phyloP scores from a whole-genome alignment of 2,888 invertebrate species.

The Calliphora vomitoria region DNA sequence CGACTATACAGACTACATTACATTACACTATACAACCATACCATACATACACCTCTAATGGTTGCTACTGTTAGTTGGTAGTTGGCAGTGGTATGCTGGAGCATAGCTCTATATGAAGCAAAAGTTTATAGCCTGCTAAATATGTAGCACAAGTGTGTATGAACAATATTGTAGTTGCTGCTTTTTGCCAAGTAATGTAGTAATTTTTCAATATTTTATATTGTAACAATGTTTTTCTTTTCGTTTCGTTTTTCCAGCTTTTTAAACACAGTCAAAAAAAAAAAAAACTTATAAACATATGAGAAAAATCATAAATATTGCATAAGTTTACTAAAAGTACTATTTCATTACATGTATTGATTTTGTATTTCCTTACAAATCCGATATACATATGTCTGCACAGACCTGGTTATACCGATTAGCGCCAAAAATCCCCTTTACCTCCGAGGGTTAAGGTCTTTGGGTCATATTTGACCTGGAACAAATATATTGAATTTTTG shows the following conservation, averaged over 20 bases:
- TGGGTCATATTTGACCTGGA: no score
- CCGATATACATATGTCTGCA: no score
- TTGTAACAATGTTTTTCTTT: constrained; percentile 43
- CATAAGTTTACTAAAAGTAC: no score
- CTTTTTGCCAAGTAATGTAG: constrained; percentile 70
- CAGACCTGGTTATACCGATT: no score
- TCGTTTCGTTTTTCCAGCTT: constrained; percentile 45
- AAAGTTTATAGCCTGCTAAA: constrained; percentile 59
- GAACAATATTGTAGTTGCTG: constrained; percentile 48
- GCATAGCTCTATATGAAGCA: constrained; percentile 16
- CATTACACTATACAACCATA: neutral
- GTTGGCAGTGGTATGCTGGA: neutral
- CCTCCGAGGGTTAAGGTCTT: no score
- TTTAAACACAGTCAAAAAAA: constrained; percentile 42
- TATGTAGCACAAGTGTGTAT: neutral
- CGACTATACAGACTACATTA: constrained; percentile 10
- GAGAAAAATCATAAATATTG: neutral
- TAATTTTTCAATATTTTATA: constrained; percentile 70
- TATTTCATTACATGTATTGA: no score
- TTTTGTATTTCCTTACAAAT: no score
- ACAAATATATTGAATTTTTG: no score
- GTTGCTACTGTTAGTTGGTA: neutral
- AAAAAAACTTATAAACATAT: constrained; percentile 36
- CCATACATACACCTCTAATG: constrained; percentile 14
- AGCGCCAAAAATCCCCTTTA: no score